phyloP scores from a whole-genome alignment of 2,797 vertebrate genomes.

The Pangasius djambal region DNA sequence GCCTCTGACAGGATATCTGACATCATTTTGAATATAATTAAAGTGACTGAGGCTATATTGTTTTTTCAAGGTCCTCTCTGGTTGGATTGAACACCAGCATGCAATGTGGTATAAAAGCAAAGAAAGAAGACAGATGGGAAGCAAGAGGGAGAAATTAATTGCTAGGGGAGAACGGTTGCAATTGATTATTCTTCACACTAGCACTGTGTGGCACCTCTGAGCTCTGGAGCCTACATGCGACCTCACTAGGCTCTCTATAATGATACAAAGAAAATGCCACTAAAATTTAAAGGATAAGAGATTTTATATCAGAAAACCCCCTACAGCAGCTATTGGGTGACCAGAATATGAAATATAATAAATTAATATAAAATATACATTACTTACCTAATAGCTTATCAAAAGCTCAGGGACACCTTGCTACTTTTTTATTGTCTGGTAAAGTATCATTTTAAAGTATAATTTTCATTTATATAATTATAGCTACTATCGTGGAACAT shows the following conservation, averaged over 20 bases:
- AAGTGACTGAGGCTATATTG: slow-evolving; percentile 9
- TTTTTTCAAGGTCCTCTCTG: slow-evolving; percentile 3
- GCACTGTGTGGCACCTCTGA: slow-evolving; percentile 14
- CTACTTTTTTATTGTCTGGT: neutral
- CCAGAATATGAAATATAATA: neutral
- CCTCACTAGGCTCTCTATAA: slow-evolving; percentile 25
- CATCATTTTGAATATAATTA: neutral
- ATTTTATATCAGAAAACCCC: slow-evolving; percentile 12
- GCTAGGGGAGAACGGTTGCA: slow-evolving; percentile 18
- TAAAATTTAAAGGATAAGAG: slow-evolving; percentile 9
- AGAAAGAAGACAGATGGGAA: slow-evolving; percentile 8
- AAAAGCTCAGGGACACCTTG: neutral
- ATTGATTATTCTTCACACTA: slow-evolving; percentile 37
- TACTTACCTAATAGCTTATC: neutral
- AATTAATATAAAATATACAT: neutral
- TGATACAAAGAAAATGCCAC: slow-evolving; percentile 23
- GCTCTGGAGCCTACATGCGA: neutral
- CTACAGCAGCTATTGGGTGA: neutral
- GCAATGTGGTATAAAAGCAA: neutral
- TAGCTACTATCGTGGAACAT: neutral
- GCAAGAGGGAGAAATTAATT: slow-evolving; percentile 22
- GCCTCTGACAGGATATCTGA: neutral
- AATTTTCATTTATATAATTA: neutral
- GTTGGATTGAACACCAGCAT: slow-evolving; percentile 1
- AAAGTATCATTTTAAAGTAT: neutral